Evolutionary conservation across 2,797 vertebrate species (phyloP), one percentile per base, ranked within the genome.

Genomic region (Jordanella pulchra): DNA sequence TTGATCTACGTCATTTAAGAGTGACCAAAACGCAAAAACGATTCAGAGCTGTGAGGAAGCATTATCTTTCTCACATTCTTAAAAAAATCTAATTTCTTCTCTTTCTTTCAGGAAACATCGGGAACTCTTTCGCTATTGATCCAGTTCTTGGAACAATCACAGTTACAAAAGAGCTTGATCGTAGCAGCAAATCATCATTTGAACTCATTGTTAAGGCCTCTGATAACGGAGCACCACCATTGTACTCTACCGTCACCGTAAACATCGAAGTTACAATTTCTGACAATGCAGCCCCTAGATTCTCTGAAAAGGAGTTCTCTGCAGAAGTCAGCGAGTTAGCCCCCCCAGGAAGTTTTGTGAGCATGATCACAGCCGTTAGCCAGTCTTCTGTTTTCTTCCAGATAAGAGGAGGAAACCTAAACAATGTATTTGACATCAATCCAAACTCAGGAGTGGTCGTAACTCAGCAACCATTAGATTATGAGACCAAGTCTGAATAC

Each of bases 301-400:
- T 98, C 87, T 91, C 93, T 0, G 91, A 95, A n/a, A 96, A 93
- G 76, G 96, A 97, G 51, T 97, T 96, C 67, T 96, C 97, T 32
- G 78, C 95, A 27, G 97, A 99, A 89, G 92, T 99, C 75, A 97
- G 96, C 25, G 98, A 99, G 93, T 91, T 89, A 0, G 91, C 94
- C 27, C 84, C 86, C 60, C 69, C 92, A 4, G 97, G 97, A 67
- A 96, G 92, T 75, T 99, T 97, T 64, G 96, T 99, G 55, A 95
- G 93, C 71, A 91, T 96, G 90, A 93, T 99, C 50, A 90, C 93
- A 21, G 95, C 96, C 0, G 87, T 94, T 71, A 99, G 98, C 87
- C 97, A 97, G 68, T 99, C 98, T 0, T 99, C 98, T 1, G 93
- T 99, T 73, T 94, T 96, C 66, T 99, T 97, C 89, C 97, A 99